These are phyloP conservation scores for Cantharis nigra DNA, from an alignment of 2,888 invertebrate genomes.

Conservation along the genomic window DNA sequence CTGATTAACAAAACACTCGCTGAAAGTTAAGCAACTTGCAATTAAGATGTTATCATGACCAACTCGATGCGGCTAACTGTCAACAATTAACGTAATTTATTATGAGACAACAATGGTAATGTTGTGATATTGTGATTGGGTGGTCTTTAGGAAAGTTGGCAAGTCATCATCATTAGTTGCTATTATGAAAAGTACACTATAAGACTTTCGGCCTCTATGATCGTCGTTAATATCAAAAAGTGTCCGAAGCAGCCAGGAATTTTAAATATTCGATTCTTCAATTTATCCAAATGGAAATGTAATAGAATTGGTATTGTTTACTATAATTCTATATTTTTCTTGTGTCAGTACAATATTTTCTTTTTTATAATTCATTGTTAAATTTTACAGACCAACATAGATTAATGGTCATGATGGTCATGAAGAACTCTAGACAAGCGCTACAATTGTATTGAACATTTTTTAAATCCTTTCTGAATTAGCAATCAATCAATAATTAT, in stretches of 20 bases:
- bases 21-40: conserved; percentile 53
- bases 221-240: conserved; percentile 7
- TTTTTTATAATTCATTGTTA: neutral
- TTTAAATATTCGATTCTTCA: neutral
- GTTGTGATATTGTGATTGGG: conserved; percentile 57
- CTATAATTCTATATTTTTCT: neutral
- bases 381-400: neutral
- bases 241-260: neutral
- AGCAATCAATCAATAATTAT: neutral
- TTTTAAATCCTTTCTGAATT: neutral
- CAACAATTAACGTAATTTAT: conserved; percentile 59
- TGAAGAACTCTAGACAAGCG: neutral
- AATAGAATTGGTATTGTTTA: neutral
- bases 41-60: conserved; percentile 57
- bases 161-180: conserved; percentile 56
- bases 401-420: neutral
- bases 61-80: conserved; percentile 55
- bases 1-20: conserved; percentile 54
- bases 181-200: conserved; percentile 48
- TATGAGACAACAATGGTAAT: conserved; percentile 57
- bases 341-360: neutral
- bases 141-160: conserved; percentile 48
- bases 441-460: neutral
- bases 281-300: neutral
- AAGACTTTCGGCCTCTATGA: conserved; percentile 18